Evolutionary conservation across 2,113 vertebrate species (phyloP), one percentile per base, ranked within the genome.

Genomic region (Salvelinus alpinus): DNA sequence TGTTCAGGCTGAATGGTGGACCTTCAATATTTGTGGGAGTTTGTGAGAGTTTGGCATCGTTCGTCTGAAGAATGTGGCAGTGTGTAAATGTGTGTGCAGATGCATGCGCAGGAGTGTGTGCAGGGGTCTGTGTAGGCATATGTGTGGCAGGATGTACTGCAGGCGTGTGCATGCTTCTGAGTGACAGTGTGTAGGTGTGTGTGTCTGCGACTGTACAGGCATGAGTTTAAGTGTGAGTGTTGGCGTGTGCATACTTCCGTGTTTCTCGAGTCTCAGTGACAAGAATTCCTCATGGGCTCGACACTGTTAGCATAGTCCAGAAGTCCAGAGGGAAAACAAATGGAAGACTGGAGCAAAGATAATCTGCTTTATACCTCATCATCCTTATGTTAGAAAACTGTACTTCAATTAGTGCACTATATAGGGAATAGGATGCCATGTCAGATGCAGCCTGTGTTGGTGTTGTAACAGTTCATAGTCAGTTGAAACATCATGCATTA

Each of bases 211-310:
- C 44, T 62, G 38, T 34, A 57, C 9, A 12, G 22, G 38, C 48
- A 34, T 65, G 51, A 22, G 22, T 7, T 25, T 44, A 11, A 38
- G 8, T 44, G 38, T 11, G 38, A 11, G 38, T 44, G 38, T 44
- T 9, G 38, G 9, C 5, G 27, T 38, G 20, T 16, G 51, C 13
- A 12, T 64, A 31, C 12, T 3, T 38, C 18, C 18, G 11, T 44
- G 75, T 34, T 69, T 70, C 69, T 74, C 65, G 38, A 74, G 64
- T 74, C 72, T 1, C 62, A 47, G 59, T 78, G 70, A 59, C 73
- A 86, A 75, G 89, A 91, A 92, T 90, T 78, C 86, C 79, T 85
- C 86, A 87, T 82, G 1, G 62, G 74, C 27, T 75, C 77, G 84
- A 84, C 78, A 86, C 65, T 84, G 16, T 14, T 14, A 54, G 51